Evolutionary conservation across 2,113 vertebrate species (phyloP), one percentile per base, ranked within the genome.

Genomic region (Lethenteron camtschaticum): DNA sequence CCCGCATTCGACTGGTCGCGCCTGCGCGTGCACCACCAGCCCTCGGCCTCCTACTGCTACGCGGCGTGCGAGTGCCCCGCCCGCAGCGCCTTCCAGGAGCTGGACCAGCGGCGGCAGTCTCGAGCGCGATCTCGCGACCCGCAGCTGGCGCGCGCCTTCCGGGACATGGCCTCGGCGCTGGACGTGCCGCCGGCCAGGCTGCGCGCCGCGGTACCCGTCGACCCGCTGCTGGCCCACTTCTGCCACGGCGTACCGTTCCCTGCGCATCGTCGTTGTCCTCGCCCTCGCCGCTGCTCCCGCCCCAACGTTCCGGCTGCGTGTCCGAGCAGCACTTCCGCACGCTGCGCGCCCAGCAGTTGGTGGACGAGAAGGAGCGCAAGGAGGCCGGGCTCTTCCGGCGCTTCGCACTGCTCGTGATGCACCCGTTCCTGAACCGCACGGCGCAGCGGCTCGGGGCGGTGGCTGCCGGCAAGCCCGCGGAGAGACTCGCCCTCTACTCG

Each of bases 101-200:
- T 88, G 72, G 94, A 96, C 69, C 91, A 96, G 78, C 81, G 81
- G 60, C 82, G 90, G 8, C 90, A 96, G 75, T 94, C 92, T 76
- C 85, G 81, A 9, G 76, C 89, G 8, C 77, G 89, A 58, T 77
- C 84, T 74, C 81, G 84, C 9, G 84, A 95, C 74, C 72, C 1
- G 0, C 76, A 83, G 69, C 81, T 99, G 56, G 89, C 96, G 71
- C 81, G 75, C 76, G 85, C 85, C 1, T 96, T 95, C 0, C 79
- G 77, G 12, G 82, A 85, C 58, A 95, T 96, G 92, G 86, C 90
- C 3, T 82, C 75, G 73, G 80, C 85, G 2, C 77, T 95, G 74
- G 89, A 87, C 3, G 71, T 96, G 70, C 84, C 82, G 58, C 84
- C 86, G 9, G 84, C 87, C 73, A 85, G 85, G 73, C 74, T 96